phyloP scores from a whole-genome alignment of 2,888 invertebrate species.

The Cosmia trapezina region DNA sequence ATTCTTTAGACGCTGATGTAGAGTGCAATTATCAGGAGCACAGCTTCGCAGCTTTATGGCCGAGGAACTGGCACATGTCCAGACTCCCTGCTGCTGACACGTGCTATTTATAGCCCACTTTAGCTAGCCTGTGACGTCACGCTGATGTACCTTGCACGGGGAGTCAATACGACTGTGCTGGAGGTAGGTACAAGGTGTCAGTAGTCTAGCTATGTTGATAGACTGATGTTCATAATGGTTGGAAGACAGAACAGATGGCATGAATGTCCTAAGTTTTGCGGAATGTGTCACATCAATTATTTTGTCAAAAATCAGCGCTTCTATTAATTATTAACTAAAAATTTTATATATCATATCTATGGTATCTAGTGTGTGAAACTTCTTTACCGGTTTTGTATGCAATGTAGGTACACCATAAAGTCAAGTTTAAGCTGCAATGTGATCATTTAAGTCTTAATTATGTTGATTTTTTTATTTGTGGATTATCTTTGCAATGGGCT shows the following conservation, averaged over 20 bases:
- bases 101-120: slow-evolving; percentile 62
- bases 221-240: slow-evolving; percentile 14
- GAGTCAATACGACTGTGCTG: slow-evolving; percentile 7
- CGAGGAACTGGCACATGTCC: slow-evolving; percentile 55
- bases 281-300: neutral
- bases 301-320: no score
- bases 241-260: neutral
- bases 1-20: slow-evolving; percentile 47
- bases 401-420: no score
- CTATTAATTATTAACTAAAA: no score
- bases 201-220: slow-evolving; percentile 5
- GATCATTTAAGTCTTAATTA: no score
- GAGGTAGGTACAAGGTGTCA: neutral
- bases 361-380: no score
- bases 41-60: slow-evolving; percentile 33
- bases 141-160: slow-evolving; percentile 3
- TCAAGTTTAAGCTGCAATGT: no score
- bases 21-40: slow-evolving; percentile 48
- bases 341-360: no score
- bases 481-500: no score
- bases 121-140: slow-evolving; percentile 35
- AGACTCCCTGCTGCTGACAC: slow-evolving; percentile 53
- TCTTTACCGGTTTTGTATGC: no score
- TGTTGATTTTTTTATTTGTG: no score
- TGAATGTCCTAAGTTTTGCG: neutral